Evolutionary conservation across 2,888 invertebrate genomes (phyloP), one percentile per base, ranked within the genome.

Genomic region (Andrena haemorrhoa): DNA sequence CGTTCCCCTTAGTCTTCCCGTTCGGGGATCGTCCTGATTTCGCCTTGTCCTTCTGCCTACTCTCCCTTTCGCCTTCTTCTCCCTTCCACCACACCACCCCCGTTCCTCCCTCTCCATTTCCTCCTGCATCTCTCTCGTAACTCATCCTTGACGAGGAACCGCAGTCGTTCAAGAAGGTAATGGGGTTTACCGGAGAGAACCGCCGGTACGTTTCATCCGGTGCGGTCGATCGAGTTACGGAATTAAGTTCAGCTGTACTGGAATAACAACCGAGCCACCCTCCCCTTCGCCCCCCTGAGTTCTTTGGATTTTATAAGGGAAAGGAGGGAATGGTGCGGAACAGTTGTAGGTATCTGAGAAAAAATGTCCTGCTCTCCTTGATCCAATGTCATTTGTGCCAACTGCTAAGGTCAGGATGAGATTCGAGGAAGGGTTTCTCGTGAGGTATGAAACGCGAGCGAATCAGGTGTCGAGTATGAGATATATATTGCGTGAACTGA

Each of bases 201-300:
- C 79, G 82, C 68, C 80, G 78, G 84, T 86, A 85, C 83, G 82
- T 88, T 86, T 88, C 86, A 83, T 85, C 82, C 87, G 83, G 82
- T 66, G 76, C 85, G 85, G 82, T 79, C 88, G 89, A 89, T 89
- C 85, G 86, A 89, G 85, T 89, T 89, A 89, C 84, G 84, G 81
- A 88, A 89, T 89, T 88, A 89, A 89, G 89, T 85, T 86, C 86
- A 83, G 84, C 75, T 82, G 89, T 83, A 89, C 83, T 76, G 75
- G 81, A 89, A 86, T 88, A 85, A 88, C 88, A 86, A 88, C 80
- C 85, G 82, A 73, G 81, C 85, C 79, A 72, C 77, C 70, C 79
- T 73, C 77, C 35, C 29, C 29, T 60, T n/a, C n/a, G n/a, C 41
- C 7, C 49, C 60, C 64, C 29, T 69, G 56, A 41, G 58, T 71